Base-by-base conservation (phyloP, 1,140 invertebrate genomes). In the Bombus breviceps region DNA sequence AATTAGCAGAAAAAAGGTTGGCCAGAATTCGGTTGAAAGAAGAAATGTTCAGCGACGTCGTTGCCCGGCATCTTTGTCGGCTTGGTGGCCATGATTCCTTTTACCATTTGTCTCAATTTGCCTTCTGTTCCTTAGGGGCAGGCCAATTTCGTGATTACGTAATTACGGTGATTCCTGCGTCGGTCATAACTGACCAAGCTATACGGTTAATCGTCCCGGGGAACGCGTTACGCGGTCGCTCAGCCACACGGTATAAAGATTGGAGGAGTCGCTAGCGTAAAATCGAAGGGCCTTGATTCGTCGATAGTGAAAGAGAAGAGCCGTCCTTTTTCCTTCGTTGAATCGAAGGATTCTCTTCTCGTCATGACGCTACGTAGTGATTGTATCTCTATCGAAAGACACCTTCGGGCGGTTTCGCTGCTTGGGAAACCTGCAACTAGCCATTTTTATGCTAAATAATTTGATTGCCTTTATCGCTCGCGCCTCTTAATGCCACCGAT, bases 101-200 rank as follows among this genome's bases (percentile, higher is more conserved):
- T 74, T 75, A 25, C 69, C 71, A 74, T 82, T 82, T 62, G 71
- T 62, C 79, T 81, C 39, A 82, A 82, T 82, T 82, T 53, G 53
- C 69, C 47, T 62, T n/a, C 32, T 39, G 53, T 82, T 74, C 53
- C 80, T 66, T 76, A 34, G 72, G 32, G 41, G 72, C 41, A 47
- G 41, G 8, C 32, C 72, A 76, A 83, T 76, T 75, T 66, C 59
- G 59, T n/a, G 59, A 83, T 82, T 74, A 77, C 80, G 62, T 53
- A 57, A 77, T 84, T 84, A 78, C 74, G 62, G 62, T 69, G 34
- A 68, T 83, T 69, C 62, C 28, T 71, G 47, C 41, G 43, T 3
- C 62, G 28, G 47, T 47, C 62, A 77, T 76, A 76, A 77, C 41
- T 53, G 72, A 12, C 41, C 37, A 37, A 83, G 43, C 39, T 53